Conservation (phyloP, 2,113 vertebrate species). For the Rynchops niger region DNA sequence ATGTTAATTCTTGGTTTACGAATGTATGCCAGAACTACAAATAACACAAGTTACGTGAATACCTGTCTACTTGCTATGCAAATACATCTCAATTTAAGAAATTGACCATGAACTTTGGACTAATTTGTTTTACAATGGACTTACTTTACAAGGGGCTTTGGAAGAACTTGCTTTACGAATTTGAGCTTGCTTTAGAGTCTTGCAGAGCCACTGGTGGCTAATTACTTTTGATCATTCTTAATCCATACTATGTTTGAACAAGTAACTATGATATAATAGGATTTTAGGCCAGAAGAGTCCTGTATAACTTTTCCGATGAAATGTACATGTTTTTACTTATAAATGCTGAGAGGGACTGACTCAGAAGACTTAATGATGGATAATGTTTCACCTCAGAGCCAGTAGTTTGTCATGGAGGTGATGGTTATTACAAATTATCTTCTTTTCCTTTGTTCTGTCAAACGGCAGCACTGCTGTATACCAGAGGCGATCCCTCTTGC, state of each 20-base stretch:
- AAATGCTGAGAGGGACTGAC: background rate
- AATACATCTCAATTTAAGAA: slow-evolving; percentile 18
- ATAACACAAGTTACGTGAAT: background rate
- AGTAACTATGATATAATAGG: background rate
- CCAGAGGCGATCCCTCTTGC: background rate
- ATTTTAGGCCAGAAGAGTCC: background rate
- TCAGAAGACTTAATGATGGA: background rate
- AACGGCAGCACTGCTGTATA: background rate
- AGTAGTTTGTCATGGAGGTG: background rate
- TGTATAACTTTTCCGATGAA: background rate
- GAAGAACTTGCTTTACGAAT: slow-evolving; percentile 14
- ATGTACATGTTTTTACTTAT: background rate
- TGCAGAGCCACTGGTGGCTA: background rate
- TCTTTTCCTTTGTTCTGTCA: slow-evolving; percentile 2
- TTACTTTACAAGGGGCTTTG: background rate
- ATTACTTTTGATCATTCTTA: slow-evolving; percentile 18
- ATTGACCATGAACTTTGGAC: background rate
- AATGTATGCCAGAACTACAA: background rate
- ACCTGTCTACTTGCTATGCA: slow-evolving; percentile 5
- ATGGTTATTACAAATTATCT: background rate
- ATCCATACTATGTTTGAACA: slow-evolving; percentile 22
- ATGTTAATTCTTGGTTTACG: background rate
- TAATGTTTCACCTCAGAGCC: background rate
- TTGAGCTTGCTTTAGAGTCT: background rate
- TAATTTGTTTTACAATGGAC: background rate